Percentiles rank a stretch among this genome's conserved stretches.
These are phyloP conservation scores for Sebastes reedi DNA, from an alignment of 2,797 vertebrate genomes.

Conservation along the genomic window DNA sequence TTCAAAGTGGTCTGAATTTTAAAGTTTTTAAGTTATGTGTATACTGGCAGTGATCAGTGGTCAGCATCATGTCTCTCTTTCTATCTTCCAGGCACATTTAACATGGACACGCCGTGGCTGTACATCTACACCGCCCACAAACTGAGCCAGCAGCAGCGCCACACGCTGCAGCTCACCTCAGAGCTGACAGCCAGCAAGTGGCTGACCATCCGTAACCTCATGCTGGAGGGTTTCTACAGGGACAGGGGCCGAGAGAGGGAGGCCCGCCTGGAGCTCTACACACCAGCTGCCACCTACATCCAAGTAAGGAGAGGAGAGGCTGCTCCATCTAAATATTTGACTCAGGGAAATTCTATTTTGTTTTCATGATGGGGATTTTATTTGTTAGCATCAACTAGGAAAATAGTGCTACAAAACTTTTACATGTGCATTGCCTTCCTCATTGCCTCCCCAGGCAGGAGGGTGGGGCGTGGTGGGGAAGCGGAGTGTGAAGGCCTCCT, in stretches of 20 bases:
- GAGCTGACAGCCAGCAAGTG: conserved; percentile 85
- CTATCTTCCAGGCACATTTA: conserved; percentile 80
- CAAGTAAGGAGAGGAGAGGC: conserved; percentile 72
- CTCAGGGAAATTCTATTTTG: neutral
- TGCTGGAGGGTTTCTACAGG: conserved; percentile 81
- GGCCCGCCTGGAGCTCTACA: conserved; percentile 82
- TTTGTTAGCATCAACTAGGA: neutral
- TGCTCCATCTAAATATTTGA: neutral
- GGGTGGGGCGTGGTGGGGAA: conserved; percentile 72
- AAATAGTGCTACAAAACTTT: neutral
- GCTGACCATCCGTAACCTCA: conserved; percentile 82
- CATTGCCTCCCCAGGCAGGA: conserved; percentile 64
- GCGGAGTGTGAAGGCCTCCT: conserved; percentile 72
- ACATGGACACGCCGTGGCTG: conserved; percentile 88
- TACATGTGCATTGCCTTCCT: neutral
- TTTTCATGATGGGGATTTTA: neutral
- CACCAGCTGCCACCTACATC: conserved; percentile 82
- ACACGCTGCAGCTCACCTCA: conserved; percentile 74
- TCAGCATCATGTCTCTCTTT: neutral
- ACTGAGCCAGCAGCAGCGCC: conserved; percentile 80
- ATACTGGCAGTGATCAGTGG: neutral
- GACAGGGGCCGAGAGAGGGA: conserved; percentile 80
- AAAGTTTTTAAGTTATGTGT: neutral
- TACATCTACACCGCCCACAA: conserved; percentile 82
- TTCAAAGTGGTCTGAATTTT: no score